Percentiles rank a stretch among this genome's conserved stretches.
Conservation (phyloP, 53 echinoderm and acorn worm genomes). For the Temnopleurus reevesii region DNA sequence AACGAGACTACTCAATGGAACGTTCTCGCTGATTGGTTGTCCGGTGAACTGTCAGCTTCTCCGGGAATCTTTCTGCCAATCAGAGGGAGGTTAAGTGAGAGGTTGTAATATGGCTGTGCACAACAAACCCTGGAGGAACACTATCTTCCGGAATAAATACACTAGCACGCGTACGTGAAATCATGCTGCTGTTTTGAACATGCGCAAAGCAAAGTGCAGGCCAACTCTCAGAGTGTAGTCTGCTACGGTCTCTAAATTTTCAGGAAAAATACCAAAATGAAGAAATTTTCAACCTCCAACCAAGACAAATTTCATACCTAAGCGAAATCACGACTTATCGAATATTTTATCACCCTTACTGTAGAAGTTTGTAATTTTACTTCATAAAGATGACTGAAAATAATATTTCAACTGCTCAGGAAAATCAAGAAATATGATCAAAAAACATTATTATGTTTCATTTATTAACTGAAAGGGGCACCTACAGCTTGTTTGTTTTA, state of each 20-base stretch:
- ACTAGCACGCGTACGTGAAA: conserved; percentile 53
- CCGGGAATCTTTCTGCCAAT: background rate
- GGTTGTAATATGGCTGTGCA: background rate
- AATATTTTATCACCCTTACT: no score
- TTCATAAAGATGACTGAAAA: no score
- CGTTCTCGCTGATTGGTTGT: conserved; percentile 63
- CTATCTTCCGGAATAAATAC: conserved; percentile 58
- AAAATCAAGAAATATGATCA: no score
- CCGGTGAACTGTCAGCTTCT: background rate
- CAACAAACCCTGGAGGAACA: conserved; percentile 63
- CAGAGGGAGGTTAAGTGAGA: background rate
- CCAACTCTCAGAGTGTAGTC: conserved; percentile 48
- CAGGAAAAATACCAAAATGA: background rate
- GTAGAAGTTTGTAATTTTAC: no score
- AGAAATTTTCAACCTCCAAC: no score
- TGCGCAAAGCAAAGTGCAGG: conserved; percentile 38
- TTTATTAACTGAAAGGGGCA: no score
- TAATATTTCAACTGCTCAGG: no score
- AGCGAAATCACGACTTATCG: no score
- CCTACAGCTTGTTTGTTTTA: no score
- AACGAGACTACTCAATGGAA: conserved; percentile 45
- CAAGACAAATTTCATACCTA: no score
- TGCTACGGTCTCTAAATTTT: conserved; percentile 21
- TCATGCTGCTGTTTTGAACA: conserved; percentile 41
- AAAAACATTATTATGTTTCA: no score